phyloP scores from a whole-genome alignment of 2,888 invertebrate genomes.

The Pantelozetes paolii region DNA sequence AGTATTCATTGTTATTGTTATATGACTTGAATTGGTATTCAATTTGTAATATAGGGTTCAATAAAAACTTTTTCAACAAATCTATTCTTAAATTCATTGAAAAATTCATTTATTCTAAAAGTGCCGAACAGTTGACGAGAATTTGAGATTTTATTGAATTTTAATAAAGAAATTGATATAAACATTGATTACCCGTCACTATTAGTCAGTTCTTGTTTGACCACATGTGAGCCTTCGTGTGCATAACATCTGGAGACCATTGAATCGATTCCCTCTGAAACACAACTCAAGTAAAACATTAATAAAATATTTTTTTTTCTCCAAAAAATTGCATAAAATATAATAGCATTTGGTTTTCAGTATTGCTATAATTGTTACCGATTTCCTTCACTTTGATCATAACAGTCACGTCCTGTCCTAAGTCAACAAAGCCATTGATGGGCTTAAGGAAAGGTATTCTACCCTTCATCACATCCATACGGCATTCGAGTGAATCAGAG shows the following conservation, averaged over 20 bases:
- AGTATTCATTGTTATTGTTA: too few species aligned
- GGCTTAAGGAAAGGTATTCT: constrained; percentile 46
- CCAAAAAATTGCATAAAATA: neutral
- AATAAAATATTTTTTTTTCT: neutral
- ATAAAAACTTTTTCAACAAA: too few species aligned
- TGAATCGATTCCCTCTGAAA: constrained; percentile 65
- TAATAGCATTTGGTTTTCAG: neutral
- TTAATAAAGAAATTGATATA: neutral
- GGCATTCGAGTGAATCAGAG: constrained; percentile 43
- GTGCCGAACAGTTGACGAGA: too few species aligned
- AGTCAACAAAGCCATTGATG: constrained; percentile 46
- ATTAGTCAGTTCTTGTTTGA: constrained; percentile 68
- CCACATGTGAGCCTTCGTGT: constrained; percentile 71
- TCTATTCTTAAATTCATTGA: neutral
- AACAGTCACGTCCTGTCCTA: constrained; percentile 50
- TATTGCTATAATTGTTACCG: constrained; percentile 53
- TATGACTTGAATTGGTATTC: too few species aligned
- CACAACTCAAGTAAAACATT: constrained; percentile 33
- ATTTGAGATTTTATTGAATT: neutral
- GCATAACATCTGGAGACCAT: constrained; percentile 71
- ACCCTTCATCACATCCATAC: constrained; percentile 50
- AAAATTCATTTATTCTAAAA: neutral
- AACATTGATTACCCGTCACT: constrained; percentile 61
- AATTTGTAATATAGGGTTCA: too few species aligned
- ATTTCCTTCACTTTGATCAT: constrained; percentile 50